Conservation (phyloP, 2,797 vertebrate genomes). For the Anisognathus igniventris region DNA sequence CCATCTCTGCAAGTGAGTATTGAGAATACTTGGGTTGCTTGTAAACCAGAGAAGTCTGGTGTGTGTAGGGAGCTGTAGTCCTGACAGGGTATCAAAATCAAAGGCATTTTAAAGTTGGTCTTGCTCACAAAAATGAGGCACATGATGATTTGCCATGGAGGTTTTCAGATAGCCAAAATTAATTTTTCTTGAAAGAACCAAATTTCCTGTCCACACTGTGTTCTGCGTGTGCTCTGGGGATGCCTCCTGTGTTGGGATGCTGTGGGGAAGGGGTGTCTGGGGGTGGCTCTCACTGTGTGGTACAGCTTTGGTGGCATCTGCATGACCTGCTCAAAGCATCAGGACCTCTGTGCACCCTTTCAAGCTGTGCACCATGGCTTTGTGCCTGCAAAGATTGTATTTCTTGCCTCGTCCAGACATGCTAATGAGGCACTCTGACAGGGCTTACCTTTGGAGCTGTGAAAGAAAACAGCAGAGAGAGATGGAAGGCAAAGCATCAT, state of each 20-base stretch:
- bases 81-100: not conserved
- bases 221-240: not conserved
- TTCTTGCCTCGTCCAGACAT: not conserved
- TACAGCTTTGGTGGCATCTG: not conserved
- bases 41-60: not conserved
- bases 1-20: not conserved
- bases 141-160: not conserved
- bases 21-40: not conserved
- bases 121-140: not conserved
- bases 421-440: not conserved
- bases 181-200: rapidly evolving
- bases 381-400: not conserved
- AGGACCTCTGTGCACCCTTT: not conserved
- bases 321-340: not conserved
- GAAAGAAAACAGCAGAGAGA: conserved; percentile 1
- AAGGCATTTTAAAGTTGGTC: not conserved
- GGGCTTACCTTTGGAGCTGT: not conserved
- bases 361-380: not conserved
- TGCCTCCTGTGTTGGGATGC: not conserved
- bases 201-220: not conserved
- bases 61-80: not conserved
- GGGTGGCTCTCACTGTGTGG: rapidly evolving
- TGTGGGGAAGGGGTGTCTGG: not conserved
- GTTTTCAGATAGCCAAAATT: not conserved
- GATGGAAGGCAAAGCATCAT: not conserved